These are phyloP conservation scores for Batillaria attramentaria DNA, from an alignment of 1,140 invertebrate genomes.

Conservation along the genomic window DNA sequence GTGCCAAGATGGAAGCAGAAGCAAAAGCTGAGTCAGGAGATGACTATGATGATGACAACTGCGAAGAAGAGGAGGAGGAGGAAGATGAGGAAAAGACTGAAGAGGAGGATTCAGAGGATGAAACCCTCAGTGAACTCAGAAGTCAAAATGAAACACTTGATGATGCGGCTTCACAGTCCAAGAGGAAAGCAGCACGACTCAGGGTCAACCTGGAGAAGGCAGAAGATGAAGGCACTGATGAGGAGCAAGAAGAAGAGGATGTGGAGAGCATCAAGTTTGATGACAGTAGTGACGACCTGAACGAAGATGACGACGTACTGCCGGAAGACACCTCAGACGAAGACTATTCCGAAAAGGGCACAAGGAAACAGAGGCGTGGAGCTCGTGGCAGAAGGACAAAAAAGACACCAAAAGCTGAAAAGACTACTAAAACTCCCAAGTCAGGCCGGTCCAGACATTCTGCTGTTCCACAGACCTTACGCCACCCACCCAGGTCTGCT, in stretches of 20 bases:
- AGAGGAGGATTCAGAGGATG: slow-evolving; percentile 26
- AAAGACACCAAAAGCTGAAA: neutral
- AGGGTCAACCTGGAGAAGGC: slow-evolving; percentile 7
- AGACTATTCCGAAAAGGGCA: slow-evolving; percentile 28
- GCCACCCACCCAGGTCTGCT: slow-evolving; percentile 20
- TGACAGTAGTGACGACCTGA: slow-evolving; percentile 14
- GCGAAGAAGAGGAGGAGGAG: neutral
- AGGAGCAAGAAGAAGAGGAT: slow-evolving; percentile 16
- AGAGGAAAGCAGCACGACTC: slow-evolving; percentile 12
- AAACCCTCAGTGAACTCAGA: slow-evolving; percentile 4
- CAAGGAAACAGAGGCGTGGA: neutral
- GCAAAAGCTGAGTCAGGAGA: neutral
- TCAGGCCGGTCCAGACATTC: no score
- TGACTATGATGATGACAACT: slow-evolving; percentile 6
- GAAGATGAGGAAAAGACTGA: slow-evolving; percentile 8
- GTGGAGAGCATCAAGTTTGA: slow-evolving; percentile 15
- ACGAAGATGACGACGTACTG: slow-evolving; percentile 4
- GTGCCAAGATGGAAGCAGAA: slow-evolving; percentile 18
- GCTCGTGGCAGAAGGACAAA: neutral
- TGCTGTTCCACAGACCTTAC: slow-evolving; percentile 6
- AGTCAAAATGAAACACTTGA: slow-evolving; percentile 4
- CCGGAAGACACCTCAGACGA: slow-evolving; percentile 22
- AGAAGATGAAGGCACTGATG: neutral
- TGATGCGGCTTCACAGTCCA: neutral
- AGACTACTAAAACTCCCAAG: neutral